Evolutionary conservation across 1,140 invertebrate species (phyloP).

Genomic region (Hyles vespertilio): DNA sequence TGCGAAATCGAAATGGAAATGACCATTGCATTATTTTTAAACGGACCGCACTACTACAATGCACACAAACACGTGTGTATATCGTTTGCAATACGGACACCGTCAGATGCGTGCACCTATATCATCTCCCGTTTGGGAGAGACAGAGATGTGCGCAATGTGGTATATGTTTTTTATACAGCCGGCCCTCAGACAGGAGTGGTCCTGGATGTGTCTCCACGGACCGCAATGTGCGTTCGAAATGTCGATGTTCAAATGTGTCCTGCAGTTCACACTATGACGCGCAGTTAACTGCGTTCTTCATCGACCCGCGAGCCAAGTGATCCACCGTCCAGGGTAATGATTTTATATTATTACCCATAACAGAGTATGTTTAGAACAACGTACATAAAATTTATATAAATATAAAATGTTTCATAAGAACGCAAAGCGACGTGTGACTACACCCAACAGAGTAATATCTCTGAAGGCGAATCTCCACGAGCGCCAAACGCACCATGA

Average conservation of each 20-base stretch:
- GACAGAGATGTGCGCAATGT: constrained; percentile 24
- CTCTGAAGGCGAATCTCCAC: no score
- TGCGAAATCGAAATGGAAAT: constrained; percentile 2
- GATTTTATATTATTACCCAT: constrained; percentile 10
- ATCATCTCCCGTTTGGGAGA: no score
- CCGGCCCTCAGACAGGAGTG: constrained; percentile 76
- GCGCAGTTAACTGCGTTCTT: constrained; percentile 89
- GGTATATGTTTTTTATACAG: constrained; percentile 30
- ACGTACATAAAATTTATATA: constrained; percentile 3
- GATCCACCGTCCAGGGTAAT: constrained; percentile 80
- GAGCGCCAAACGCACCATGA: not conserved
- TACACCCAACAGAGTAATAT: no score
- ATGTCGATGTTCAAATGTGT: constrained; percentile 86
- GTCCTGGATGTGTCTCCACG: constrained; percentile 42
- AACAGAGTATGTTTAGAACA: not conserved
- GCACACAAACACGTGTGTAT: no score
- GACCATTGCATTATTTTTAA: constrained; percentile 11
- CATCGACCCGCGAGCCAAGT: constrained; percentile 75
- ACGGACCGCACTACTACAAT: constrained; percentile 4
- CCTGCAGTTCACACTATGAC: constrained; percentile 87
- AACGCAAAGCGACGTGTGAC: not conserved
- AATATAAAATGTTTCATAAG: constrained; percentile 1
- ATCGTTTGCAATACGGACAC: constrained; percentile 8
- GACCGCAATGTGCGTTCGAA: constrained; percentile 84
- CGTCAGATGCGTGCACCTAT: constrained; percentile 11